Evolutionary conservation across 2,113 vertebrate species (phyloP).

Genomic region (Chaetops frenatus): DNA sequence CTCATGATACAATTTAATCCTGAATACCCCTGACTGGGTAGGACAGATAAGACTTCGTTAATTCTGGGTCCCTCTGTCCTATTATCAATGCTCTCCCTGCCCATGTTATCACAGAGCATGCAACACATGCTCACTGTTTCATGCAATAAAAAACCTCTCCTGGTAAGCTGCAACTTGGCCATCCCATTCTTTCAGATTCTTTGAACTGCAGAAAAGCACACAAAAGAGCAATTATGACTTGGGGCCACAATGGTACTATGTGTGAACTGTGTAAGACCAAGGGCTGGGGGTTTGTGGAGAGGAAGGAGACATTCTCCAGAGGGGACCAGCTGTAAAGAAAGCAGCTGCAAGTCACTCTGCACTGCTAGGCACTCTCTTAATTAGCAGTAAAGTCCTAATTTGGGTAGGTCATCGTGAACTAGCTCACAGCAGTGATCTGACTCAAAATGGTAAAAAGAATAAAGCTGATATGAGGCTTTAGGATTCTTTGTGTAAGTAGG

Average conservation of each 20-base stretch:
- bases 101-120: fast-evolving
- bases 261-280: background rate
- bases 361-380: background rate
- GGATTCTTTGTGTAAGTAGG: background rate
- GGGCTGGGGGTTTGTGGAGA: background rate
- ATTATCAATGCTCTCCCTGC: background rate
- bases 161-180: background rate
- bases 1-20: background rate
- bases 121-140: background rate
- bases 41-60: background rate
- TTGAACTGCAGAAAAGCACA: background rate
- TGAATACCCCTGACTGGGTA: background rate
- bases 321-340: background rate
- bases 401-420: fast-evolving
- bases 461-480: background rate
- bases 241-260: background rate
- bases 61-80: background rate
- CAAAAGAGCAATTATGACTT: background rate
- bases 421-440: background rate
- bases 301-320: background rate
- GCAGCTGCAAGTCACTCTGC: background rate
- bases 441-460: background rate
- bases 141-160: background rate
- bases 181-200: background rate
- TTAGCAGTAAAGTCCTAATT: background rate